phyloP scores from a whole-genome alignment of 2,888 invertebrate genomes.

The Dolomedes plantarius region DNA sequence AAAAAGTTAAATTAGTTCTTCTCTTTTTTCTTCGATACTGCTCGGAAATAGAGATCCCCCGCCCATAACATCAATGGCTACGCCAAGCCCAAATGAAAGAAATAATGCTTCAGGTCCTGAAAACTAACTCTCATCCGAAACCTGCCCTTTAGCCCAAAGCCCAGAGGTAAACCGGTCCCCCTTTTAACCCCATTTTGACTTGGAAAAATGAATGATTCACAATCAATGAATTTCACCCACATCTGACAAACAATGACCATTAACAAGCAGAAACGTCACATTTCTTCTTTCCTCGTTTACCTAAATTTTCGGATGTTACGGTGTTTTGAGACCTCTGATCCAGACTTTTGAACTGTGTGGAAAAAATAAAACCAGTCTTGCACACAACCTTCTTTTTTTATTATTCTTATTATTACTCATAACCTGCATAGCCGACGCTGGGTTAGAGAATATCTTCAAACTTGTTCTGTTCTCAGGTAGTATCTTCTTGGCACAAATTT shows the following conservation, averaged over 20 bases:
- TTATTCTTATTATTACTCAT: too few relatives aligned
- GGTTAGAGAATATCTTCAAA: neutral
- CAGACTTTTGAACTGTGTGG: neutral
- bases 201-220: neutral
- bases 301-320: neutral
- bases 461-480: neutral
- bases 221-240: too few relatives aligned
- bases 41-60: too few relatives aligned
- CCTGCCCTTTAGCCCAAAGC: too few relatives aligned
- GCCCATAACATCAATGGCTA: too few relatives aligned
- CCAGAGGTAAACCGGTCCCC: neutral
- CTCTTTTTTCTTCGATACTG: too few relatives aligned
- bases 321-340: neutral
- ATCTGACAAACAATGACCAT: too few relatives aligned
- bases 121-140: too few relatives aligned
- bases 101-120: too few relatives aligned
- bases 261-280: too few relatives aligned
- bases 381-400: neutral
- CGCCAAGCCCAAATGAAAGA: too few relatives aligned
- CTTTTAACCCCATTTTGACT: neutral
- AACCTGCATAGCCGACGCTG: neutral
- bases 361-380: neutral
- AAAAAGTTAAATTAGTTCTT: too few relatives aligned
- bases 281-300: neutral
- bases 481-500: conserved; percentile 25